Conservation (phyloP, 2,888 invertebrate species). For the Physocephala rufipes region DNA sequence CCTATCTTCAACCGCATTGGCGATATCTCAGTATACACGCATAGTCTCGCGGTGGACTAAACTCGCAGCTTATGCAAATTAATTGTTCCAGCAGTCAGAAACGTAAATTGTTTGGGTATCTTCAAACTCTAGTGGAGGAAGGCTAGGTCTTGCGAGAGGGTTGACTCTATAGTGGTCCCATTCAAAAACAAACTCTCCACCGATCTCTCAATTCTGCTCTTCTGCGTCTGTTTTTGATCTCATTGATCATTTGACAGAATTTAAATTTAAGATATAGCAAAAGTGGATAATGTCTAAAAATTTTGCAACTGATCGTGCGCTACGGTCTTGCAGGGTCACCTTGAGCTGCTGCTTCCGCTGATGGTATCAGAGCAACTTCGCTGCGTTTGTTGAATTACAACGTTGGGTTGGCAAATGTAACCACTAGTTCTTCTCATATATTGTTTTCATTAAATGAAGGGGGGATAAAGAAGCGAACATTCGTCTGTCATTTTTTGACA, state of each 20-base stretch:
- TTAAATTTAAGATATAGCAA: constrained; percentile 18
- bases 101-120: not conserved
- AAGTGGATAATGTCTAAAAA: constrained; percentile 20
- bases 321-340: not conserved
- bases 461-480: too few species aligned
- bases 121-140: too few species aligned
- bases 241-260: constrained; percentile 25
- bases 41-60: too few species aligned
- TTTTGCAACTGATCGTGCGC: constrained; percentile 13
- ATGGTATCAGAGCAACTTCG: too few species aligned
- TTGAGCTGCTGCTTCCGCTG: not conserved
- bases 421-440: too few species aligned
- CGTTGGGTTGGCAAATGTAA: not conserved
- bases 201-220: not conserved
- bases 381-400: not conserved
- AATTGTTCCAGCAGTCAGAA: constrained; percentile 15
- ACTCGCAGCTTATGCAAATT: constrained; percentile 33
- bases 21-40: too few species aligned
- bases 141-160: too few species aligned
- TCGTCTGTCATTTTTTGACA: constrained; percentile 28
- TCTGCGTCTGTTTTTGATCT: constrained; percentile 4
- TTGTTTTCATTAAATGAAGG: too few species aligned
- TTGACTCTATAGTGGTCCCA: too few species aligned
- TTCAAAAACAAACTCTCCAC: too few species aligned
- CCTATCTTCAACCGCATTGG: too few species aligned